Evolutionary conservation across 2,797 vertebrate species (phyloP).

Genomic region (Oreonectes daqikongensis): DNA sequence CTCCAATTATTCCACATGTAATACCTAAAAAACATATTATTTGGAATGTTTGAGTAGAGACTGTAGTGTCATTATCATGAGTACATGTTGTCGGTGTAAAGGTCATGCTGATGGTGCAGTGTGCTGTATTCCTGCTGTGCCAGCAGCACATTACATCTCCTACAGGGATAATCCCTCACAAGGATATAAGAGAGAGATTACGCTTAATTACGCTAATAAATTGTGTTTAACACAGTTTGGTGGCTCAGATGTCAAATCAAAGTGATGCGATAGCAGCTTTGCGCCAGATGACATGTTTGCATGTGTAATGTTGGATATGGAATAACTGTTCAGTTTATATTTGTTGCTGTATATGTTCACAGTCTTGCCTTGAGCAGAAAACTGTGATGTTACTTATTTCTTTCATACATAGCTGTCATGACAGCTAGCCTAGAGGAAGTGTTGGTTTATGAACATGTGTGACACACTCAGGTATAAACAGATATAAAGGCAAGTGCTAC

Average conservation of each 20-base stretch:
- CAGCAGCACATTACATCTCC: slow-evolving; percentile 6
- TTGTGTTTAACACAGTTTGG: not conserved
- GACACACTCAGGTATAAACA: not conserved
- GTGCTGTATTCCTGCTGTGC: not conserved
- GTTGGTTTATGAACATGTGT: not conserved
- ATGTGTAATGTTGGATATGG: not conserved
- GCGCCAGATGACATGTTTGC: not conserved
- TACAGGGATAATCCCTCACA: slow-evolving; percentile 3
- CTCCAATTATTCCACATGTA: not conserved
- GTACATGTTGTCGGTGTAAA: slow-evolving; percentile 14
- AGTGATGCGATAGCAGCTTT: not conserved
- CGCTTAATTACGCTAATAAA: not conserved
- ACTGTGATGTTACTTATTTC: not conserved
- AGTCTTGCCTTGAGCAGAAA: slow-evolving; percentile 13
- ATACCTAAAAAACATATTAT: not conserved
- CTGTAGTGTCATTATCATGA: slow-evolving; percentile 1
- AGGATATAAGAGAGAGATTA: not conserved
- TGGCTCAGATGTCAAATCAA: not conserved
- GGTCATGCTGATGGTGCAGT: not conserved
- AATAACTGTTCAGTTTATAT: not conserved
- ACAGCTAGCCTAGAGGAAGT: slow-evolving; percentile 20
- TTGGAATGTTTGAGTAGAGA: not conserved
- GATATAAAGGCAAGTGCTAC: not conserved
- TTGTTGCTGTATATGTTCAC: not conserved
- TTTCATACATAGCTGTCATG: not conserved